Evolutionary conservation across 1,140 invertebrate species (phyloP).

Genomic region (Hycleus cichorii): DNA sequence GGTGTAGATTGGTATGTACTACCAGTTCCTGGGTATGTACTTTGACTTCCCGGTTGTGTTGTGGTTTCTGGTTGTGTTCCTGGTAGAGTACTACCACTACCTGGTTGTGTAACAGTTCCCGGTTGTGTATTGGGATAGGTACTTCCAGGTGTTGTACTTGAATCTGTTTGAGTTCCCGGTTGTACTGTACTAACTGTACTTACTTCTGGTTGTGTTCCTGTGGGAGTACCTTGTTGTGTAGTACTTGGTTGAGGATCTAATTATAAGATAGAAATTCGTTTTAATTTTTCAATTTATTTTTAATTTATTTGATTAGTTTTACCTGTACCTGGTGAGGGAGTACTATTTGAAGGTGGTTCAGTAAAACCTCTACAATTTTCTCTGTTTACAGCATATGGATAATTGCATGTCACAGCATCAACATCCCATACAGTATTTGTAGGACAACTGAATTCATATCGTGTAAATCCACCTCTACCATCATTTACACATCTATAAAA

Average conservation of each 20-base stretch:
- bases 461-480: slow-evolving; percentile 43
- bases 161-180: not conserved
- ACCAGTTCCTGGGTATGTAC: slow-evolving; percentile 14
- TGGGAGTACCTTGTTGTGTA: not conserved
- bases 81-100: not conserved
- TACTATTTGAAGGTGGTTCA: slow-evolving; percentile 5
- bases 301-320: not conserved
- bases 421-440: slow-evolving; percentile 67
- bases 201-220: slow-evolving; percentile 8
- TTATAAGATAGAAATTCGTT: not conserved
- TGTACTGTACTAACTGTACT: slow-evolving; percentile 8
- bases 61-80: slow-evolving; percentile 18
- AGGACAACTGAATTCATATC: slow-evolving; percentile 62
- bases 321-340: not conserved
- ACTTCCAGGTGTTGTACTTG: slow-evolving; percentile 12
- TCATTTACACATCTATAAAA: slow-evolving; percentile 69
- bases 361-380: slow-evolving; percentile 21
- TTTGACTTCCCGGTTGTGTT: not conserved
- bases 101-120: slow-evolving; percentile 5
- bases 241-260: slow-evolving; percentile 9
- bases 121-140: not conserved
- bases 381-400: slow-evolving; percentile 39
- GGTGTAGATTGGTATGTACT: slow-evolving; percentile 25
- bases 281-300: too few species aligned
- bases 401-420: slow-evolving; percentile 43